Base-by-base conservation (phyloP, 2,113 vertebrate species). In the Istiophorus platypterus region DNA sequence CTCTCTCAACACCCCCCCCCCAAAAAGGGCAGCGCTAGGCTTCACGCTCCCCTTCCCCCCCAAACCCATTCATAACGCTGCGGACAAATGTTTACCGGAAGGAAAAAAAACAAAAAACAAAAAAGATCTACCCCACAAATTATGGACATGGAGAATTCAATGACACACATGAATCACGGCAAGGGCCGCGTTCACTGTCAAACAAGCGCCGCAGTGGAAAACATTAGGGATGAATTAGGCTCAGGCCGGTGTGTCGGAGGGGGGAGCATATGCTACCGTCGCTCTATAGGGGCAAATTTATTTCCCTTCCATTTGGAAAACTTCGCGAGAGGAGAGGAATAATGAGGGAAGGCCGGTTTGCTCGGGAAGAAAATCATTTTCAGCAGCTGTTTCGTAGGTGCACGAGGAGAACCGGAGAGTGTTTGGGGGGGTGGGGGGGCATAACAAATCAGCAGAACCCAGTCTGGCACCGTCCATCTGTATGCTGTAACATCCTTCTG, bases 81-180 rank as follows among this genome's bases (percentile, higher is more conserved):
- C 11, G 74, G 85, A 91, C 86, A 85, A 90, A 89, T 73, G 83
- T 89, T 91, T 80, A 85, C 83, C 74, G 78, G 83, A 80, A 87
- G n/a, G n/a, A n/a, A n/a, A n/a, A n/a, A n/a, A n/a, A n/a, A n/a
- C n/a, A n/a, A n/a, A n/a, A n/a, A n/a, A n/a, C n/a, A n/a, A n/a
- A n/a, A n/a, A n/a, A n/a, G n/a, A 88, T 80, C 77, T 72, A 77
- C 85, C 85, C 85, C 79, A 12, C 82, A 81, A 88, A 91, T 31
- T 81, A 86, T n/a, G 86, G 76, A 85, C 86, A 72, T 69, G 56
- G 82, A 90, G 81, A 78, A 68, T 90, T 61, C 88, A 89, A 77
- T 80, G 90, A 79, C 89, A 81, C 52, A 54, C 87, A 89, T 93
- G 89, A 92, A 94, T 94, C 90, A 92, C 47, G 82, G 77, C 75